phyloP scores from a whole-genome alignment of 2,888 invertebrate genomes.

The Caprella mutica region DNA sequence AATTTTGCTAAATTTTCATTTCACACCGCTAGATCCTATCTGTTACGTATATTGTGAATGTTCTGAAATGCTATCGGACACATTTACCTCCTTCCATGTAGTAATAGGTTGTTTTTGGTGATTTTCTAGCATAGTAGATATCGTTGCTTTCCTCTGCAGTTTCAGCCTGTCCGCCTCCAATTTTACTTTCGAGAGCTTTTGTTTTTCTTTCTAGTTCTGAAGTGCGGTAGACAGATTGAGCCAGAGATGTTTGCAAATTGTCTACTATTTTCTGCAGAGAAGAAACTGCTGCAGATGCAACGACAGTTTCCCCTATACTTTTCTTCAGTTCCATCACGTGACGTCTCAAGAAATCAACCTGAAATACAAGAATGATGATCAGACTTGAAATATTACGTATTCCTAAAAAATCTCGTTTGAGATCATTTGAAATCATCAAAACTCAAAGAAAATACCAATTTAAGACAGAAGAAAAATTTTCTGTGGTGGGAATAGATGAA shows the following conservation, averaged over 20 bases:
- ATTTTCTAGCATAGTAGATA: slow-evolving; percentile 4
- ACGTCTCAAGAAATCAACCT: slow-evolving; percentile 26
- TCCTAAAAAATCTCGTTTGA: background rate
- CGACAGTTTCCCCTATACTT: background rate
- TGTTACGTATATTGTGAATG: too few species aligned
- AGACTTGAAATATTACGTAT: background rate
- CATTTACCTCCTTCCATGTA: slow-evolving; percentile 1
- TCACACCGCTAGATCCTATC: too few species aligned
- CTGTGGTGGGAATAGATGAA: too few species aligned
- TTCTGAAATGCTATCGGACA: too few species aligned
- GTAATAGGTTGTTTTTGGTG: slow-evolving; percentile 9
- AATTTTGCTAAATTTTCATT: too few species aligned
- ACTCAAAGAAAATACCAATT: too few species aligned
- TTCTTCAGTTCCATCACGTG: slow-evolving; percentile 12
- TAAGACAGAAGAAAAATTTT: too few species aligned
- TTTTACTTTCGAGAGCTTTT: background rate
- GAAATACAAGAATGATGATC: background rate
- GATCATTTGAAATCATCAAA: too few species aligned
- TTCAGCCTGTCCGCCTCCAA: background rate
- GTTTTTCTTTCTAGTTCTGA: background rate
- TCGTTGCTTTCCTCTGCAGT: background rate
- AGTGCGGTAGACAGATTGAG: background rate
- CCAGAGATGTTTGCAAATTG: slow-evolving; percentile 3
- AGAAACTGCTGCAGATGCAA: background rate
- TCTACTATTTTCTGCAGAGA: background rate